Conservation (phyloP, 2,888 invertebrate species). For the Tolmerus cingulatus region DNA sequence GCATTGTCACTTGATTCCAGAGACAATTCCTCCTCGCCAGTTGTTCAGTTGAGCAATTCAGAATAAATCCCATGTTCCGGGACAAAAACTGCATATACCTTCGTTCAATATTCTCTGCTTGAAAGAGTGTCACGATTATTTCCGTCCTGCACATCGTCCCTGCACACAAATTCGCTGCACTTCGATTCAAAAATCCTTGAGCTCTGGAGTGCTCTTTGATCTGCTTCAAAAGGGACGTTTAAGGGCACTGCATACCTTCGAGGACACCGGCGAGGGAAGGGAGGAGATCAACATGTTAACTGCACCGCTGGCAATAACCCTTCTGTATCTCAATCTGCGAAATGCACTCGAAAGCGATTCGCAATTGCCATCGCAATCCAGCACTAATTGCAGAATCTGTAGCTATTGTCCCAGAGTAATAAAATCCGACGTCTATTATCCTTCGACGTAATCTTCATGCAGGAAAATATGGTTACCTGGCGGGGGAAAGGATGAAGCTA, state of each 20-base stretch:
- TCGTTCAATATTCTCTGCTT: not conserved
- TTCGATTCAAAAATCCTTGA: not conserved
- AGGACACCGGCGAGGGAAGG: not conserved
- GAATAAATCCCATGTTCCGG: not conserved
- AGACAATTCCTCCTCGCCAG: not conserved
- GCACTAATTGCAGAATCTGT: not conserved
- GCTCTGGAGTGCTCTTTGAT: not conserved
- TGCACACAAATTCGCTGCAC: not conserved
- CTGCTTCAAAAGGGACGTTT: not conserved
- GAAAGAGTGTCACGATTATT: not conserved
- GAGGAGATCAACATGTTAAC: not conserved
- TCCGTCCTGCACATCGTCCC: not conserved
- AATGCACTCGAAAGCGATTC: not conserved
- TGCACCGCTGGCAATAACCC: not conserved
- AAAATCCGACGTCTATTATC: not conserved
- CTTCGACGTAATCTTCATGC: not conserved
- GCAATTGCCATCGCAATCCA: not conserved
- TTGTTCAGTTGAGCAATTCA: not conserved
- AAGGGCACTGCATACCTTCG: not conserved
- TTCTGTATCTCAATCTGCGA: not conserved
- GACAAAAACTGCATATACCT: not conserved
- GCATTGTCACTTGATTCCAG: not conserved
- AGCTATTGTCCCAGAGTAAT: not conserved
- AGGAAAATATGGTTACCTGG: not conserved
- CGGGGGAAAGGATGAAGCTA: not conserved